phyloP scores from a whole-genome alignment of 2,888 invertebrate genomes.

The Lycophotia porphyrea region DNA sequence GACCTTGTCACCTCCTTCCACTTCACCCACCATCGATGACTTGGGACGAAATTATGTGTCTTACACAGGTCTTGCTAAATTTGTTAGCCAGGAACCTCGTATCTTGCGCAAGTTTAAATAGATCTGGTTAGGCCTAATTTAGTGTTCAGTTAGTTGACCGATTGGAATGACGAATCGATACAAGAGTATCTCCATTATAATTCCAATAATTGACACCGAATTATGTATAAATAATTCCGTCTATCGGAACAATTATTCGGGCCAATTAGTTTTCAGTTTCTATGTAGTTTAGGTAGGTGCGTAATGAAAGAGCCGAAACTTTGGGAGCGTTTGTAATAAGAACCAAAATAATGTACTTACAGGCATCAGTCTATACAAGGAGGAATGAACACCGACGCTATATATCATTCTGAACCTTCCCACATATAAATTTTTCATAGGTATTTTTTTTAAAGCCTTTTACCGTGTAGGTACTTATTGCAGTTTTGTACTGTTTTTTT shows the following conservation, averaged over 20 bases:
- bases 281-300: conserved; percentile 1
- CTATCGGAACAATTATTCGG: conserved; percentile 33
- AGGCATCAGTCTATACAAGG: neutral
- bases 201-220: conserved; percentile 40
- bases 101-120: conserved; percentile 65
- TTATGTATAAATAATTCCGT: conserved; percentile 42
- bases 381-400: too few species aligned
- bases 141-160: conserved; percentile 4
- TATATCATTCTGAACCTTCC: too few species aligned
- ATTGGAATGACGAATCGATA: conserved; percentile 25
- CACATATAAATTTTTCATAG: too few species aligned
- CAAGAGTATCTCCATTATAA: conserved; percentile 5
- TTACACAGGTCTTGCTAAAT: conserved; percentile 35
- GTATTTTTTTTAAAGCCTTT: too few species aligned
- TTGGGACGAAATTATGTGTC: conserved; percentile 10
- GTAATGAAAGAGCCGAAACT: conserved; percentile 3
- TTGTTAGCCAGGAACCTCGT: conserved; percentile 51
- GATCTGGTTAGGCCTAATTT: conserved; percentile 56
- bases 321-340: neutral
- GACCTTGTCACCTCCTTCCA: conserved; percentile 28
- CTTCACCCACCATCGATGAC: conserved; percentile 16
- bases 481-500: too few species aligned
- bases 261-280: conserved; percentile 33
- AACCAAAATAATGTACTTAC: neutral
- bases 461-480: too few species aligned